Evolutionary conservation across 2,888 invertebrate species (phyloP), one percentile per base, ranked within the genome.

Genomic region (Aspidiotus rigidus): DNA sequence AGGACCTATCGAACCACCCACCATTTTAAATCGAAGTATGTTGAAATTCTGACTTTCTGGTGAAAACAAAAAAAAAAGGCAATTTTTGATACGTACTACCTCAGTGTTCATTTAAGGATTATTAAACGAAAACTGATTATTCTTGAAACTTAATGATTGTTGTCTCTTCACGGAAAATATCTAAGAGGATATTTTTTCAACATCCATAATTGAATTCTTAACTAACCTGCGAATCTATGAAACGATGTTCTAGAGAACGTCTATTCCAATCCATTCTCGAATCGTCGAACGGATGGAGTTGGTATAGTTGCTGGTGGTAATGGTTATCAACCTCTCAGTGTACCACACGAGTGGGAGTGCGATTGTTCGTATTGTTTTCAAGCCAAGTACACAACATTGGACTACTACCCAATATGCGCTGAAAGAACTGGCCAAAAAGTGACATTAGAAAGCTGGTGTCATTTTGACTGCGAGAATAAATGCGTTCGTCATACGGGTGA

Each of bases 401-500:
- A 72, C n/a, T 72, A 71, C 69, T 70, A 64, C 9, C 73, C 73
- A 11, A 72, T 73, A 15, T 73, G 73, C 42, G 72, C 71, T 60
- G 71, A 71, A 40, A 42, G 66, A 49, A 63, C 64, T n/a, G 73
- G 73, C 10, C 62, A 70, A 16, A 70, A 70, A 28, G 64, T 62
- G 9, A 73, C 71, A 6, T 73, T 73, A 41, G 69, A 69, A 39
- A 72, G 66, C 16, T 71, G 69, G 63, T 73, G 73, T 61, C 71
- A 71, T 66, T 71, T 71, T 17, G 73, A 71, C 57, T 69, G 69
- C 17, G 67, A 72, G 41, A 72, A 71, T 55, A 69, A 71, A 59
- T 73, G 73, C 62, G 63, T 70, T n/a, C 64, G 63, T 17, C 64
- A 69, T 62, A 73, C 71, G 10, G 71, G 73, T 73, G 62, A 62